Evolutionary conservation across 23 tunicate genomes (phyloP), one percentile per base, ranked within the genome.

Genomic region (Styela clava): DNA sequence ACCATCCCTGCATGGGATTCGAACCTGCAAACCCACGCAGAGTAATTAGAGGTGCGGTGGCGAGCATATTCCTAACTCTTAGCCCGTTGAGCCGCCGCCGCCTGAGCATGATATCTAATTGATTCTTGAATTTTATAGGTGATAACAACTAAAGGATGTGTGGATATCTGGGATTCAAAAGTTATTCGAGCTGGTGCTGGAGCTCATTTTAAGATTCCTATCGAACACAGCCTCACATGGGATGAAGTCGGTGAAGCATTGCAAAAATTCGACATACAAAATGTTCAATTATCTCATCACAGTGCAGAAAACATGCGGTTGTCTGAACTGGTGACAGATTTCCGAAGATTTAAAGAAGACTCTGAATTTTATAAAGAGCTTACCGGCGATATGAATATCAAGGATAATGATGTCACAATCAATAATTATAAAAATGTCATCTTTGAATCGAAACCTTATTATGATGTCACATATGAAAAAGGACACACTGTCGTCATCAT

Each of bases 171-270:
- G 97, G 84, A 83, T 25, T 31, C 83, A 19, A 80, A 78, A 26
- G 89, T 78, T 26, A 65, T 91, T n/a, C 52, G 79, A 35, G 35
- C 89, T 0, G 90, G 79, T 27, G 83, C 63, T 19, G 97, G 90
- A 0, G 97, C 97, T 25, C 97, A 91, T 74, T 91, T 91, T 52
- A 85, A 85, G 63, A 69, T 86, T 26, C 90, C 97, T 0, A 83
- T 91, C 1, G 12, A 81, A 2, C 68, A 81, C 1, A 68, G 74
- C 61, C 18, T 80, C 26, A 24, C 85, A 1, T 91, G 97, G 97
- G 86, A 91, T 24, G 81, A 76, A 44, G 52, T 76, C 31, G 22
- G 31, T 20, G 24, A 51, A 9, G 16, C 18, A 1, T 37, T 76
- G 64, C 28, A 76, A 21, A 56, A 1, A 7, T 35, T 36, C 31